Base-by-base conservation (phyloP, 2,797 vertebrate genomes). In the Megaceryle alcyon region DNA sequence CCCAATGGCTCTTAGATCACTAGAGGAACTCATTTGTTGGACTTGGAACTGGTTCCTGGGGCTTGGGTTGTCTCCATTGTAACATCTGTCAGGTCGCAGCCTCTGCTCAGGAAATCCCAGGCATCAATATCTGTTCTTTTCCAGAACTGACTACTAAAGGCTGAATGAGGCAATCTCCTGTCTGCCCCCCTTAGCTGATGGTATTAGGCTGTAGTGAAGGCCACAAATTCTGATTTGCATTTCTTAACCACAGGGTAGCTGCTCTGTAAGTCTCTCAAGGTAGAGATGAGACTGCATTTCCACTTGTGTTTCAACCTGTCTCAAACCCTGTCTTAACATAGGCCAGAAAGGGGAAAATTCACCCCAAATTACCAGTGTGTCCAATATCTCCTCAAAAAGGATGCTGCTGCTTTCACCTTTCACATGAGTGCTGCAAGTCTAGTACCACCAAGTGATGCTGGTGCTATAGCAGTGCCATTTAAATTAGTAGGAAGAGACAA, bases 351-450 rank as follows among this genome's bases (percentile, higher is more conserved):
- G 8, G 9, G 10, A 6, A 71, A 69, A 63, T 35, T 25, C 10
- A 12, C 21, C 44, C 48, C 71, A 41, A 28, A n/a, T 4, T 60
- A 5, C 25, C 37, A 37, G 1, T 5, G 51, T n/a, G 28, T 16
- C 54, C 2, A 23, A 2, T 9, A n/a, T 29, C 20, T 71, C 35
- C 60, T 57, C 53, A 18, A 41, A 86, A 82, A 33, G 46, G 31
- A 12, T 0, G 1, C 33, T 71, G 18, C 73, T 56, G 26, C 63
- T 93, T 86, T 60, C 53, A 37, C 56, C 75, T 70, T 60, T 22
- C 68, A 41, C 3, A 0, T 0, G 5, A 20, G n/a, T 12, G 17
- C 29, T 25, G 64, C 2, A 3, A 48, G 21, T 14, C 43, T 56
- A 43, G 20, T 44, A 28, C 75, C 57, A 49, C 31, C 51, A 23